Evolutionary conservation across 2,888 invertebrate species (phyloP).

Genomic region (Rotaria sp.): DNA sequence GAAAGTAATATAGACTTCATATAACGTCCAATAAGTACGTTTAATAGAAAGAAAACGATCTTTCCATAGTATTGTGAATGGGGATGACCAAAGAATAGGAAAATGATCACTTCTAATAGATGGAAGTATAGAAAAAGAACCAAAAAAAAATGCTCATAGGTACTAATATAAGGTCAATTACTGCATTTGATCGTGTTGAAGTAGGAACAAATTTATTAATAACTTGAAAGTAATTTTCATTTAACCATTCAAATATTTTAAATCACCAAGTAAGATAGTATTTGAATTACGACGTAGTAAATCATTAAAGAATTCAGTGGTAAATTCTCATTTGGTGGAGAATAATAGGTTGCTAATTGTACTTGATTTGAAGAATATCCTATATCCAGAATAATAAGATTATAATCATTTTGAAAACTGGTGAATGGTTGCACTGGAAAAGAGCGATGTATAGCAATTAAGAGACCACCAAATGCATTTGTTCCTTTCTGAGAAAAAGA

Average conservation of each 20-base stretch:
- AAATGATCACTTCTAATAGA: background rate
- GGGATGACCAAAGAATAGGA: slow-evolving; percentile 1
- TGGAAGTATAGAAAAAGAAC: background rate
- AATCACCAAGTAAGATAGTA: background rate
- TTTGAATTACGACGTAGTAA: background rate
- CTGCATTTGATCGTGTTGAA: background rate
- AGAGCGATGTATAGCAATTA: background rate
- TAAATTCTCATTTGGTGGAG: background rate
- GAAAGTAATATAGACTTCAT: background rate
- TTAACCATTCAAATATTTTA: background rate
- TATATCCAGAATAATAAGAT: background rate
- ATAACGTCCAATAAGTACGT: background rate
- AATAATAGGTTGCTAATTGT: background rate
- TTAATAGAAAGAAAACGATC: background rate
- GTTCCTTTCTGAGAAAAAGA: background rate
- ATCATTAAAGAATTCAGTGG: background rate
- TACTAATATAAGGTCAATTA: background rate
- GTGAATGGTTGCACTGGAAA: background rate
- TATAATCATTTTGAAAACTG: background rate
- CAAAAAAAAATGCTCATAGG: background rate
- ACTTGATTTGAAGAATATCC: too few relatives aligned
- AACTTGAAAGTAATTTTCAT: background rate
- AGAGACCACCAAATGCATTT: background rate
- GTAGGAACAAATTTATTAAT: slow-evolving; percentile 2
- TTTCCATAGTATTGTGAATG: background rate